Base-by-base conservation (phyloP, 2,888 invertebrate species). In the Drosophila austrosaltans region DNA sequence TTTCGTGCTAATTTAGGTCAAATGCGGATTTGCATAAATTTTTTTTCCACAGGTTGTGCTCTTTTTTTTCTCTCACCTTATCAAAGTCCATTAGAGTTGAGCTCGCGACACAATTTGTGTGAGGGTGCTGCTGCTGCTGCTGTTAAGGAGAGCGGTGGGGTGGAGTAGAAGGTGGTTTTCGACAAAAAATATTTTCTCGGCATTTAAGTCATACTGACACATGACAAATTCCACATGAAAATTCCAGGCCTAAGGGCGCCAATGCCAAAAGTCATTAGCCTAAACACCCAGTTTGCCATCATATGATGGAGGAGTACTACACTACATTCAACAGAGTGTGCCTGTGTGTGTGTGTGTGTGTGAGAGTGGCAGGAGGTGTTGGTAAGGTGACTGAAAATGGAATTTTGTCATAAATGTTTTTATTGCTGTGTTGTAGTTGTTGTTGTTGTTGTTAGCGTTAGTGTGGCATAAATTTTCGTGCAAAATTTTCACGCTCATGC, bases 1-100 rank as follows among this genome's bases (percentile, higher is more conserved):
- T 88, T 87, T 89, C 90, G 90, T 86, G 82, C 85, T 83, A 89
- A 90, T 88, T 88, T 90, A 72, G 88, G 90, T 88, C 90, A 88
- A 83, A 78, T 76, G 72, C 76, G 90, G 88, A 90, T 88, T 90
- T 90, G 82, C 88, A 90, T 88, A 90, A 79, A 82, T 81, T 83
- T 81, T 67, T 64, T 69, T 32, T 63, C 22, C 63, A 58, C 70
- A 62, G 63, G 69, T 63, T 54, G 63, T 62, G 63, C 53, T 75
- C 76, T 42, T 42, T 6, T 40, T 40, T 42, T 48, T 16, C 22
- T 48, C 48, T 48, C 89, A 80, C 90, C 85, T 89, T 89, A 85
- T 89, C 85, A 81, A 72, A 83, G 87, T 86, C 90, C 90, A 85
- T 89, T 85, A 85, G 85, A 77, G 70, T 62, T 63, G 66, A 62